Evolutionary conservation across 2,113 vertebrate genomes (phyloP), one percentile per base, ranked within the genome.

Genomic region (Catagonus wagneri): DNA sequence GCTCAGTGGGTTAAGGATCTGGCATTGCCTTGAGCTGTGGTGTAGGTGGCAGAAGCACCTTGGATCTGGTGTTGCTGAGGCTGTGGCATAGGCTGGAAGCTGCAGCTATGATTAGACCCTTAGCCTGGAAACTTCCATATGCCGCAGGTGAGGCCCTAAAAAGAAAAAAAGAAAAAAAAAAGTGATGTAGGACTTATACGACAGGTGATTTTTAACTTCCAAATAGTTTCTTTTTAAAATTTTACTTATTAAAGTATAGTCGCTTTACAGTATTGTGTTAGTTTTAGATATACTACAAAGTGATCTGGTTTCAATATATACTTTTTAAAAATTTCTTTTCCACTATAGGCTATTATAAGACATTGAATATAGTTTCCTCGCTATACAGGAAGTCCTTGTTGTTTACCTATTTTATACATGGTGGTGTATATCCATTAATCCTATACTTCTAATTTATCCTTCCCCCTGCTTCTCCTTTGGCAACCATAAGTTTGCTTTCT

Each of bases 191-290:
- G 23, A 76, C 13, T 60, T 83, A 79, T 2, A 71, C 10, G 54
- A 79, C 2, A 71, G 16, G 54, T 60, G 11, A 93, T 78, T 90
- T 65, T 58, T 27, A 54, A 85, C 92, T 89, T 93, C 60, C 16
- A 80, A 92, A 63, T 68, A 54, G 17, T 60, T 94, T 54, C 11
- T 80, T 84, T 91, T 72, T 76, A 60, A 39, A 83, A 52, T 76
- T 87, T 89, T 72, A 69, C 32, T 17, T 66, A 54, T 54, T 56
- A 27, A 75, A 75, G 15, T 75, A 78, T 22, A 78, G 50, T 78
- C 54, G 75, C n/a, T 56, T 78, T 78, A 56, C 11, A 78, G 7
- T n/a, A 76, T 19, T 76, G 17, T 32, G 44, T n/a, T 76, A 78
- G 50, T 54, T 78, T n/a, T 13, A 54, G 50, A 17, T n/a, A 1